Evolutionary conservation across 2,113 vertebrate genomes (phyloP).

Genomic region (Pluvianellus socialis): DNA sequence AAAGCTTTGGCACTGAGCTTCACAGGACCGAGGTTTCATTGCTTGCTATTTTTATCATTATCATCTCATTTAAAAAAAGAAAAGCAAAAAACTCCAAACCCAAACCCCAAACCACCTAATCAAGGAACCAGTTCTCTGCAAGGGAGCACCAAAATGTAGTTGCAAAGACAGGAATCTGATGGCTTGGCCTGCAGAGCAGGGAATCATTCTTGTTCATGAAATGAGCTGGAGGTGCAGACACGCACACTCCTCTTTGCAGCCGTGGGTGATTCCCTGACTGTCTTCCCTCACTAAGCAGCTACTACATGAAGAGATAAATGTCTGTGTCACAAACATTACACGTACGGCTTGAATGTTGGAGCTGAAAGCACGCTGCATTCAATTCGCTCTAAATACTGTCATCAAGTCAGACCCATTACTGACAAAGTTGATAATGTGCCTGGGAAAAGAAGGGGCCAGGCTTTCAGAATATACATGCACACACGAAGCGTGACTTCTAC

Average conservation of each 20-base stretch:
- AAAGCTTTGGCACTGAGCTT: neutral
- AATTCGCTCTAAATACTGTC: neutral
- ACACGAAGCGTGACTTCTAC: neutral
- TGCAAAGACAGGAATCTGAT: neutral
- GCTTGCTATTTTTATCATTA: neutral
- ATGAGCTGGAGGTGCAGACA: neutral
- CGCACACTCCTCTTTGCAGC: neutral
- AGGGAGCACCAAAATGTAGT: neutral
- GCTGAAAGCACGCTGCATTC: neutral
- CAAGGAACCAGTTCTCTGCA: neutral
- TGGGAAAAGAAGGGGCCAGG: neutral
- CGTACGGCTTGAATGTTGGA: neutral
- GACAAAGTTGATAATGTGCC: neutral
- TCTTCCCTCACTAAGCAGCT: neutral
- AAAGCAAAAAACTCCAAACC: neutral
- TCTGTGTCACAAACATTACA: neutral
- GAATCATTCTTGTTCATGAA: neutral
- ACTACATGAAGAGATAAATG: neutral
- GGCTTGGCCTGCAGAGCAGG: neutral
- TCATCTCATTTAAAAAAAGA: neutral
- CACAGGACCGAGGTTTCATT: neutral
- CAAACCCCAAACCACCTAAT: neutral
- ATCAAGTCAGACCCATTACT: neutral
- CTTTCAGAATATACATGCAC: neutral
- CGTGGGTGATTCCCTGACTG: neutral